Conservation (phyloP, 2,797 vertebrate genomes). For the Orientallactaga sibirica region DNA sequence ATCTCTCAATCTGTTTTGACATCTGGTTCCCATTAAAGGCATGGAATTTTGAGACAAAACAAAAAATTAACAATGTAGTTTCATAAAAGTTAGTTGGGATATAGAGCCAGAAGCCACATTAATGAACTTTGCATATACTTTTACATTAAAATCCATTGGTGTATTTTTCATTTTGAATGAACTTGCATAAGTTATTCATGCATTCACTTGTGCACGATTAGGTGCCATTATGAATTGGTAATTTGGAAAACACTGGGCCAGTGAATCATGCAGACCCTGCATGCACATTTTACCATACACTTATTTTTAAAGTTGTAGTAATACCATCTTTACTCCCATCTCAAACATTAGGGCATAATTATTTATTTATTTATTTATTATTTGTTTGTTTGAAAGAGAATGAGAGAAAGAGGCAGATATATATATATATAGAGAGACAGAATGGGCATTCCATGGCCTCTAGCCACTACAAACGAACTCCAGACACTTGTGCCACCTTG, state of each 20-base stretch:
- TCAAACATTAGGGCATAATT: not conserved
- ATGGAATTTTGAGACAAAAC: slow-evolving; percentile 14
- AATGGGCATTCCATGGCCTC: no score
- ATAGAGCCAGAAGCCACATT: not conserved
- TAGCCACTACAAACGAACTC: no score
- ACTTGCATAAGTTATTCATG: not conserved
- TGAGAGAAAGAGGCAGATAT: no score
- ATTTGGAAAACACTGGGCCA: slow-evolving; percentile 3
- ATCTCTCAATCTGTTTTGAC: not conserved
- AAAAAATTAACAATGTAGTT: not conserved
- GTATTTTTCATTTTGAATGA: not conserved
- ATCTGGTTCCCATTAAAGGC: slow-evolving; percentile 43
- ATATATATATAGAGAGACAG: no score
- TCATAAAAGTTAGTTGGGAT: slow-evolving; percentile 22
- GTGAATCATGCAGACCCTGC: not conserved
- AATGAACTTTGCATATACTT: not conserved
- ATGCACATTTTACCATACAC: not conserved
- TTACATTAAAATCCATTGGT: not conserved
- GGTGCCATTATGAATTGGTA: not conserved
- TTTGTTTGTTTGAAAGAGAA: no score
- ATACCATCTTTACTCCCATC: not conserved
- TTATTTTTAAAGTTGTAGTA: not conserved
- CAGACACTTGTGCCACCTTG: no score
- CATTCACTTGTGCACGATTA: not conserved
- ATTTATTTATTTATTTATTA: no score